Evolutionary conservation across 2,888 invertebrate genomes (phyloP), one percentile per base, ranked within the genome.

Genomic region (Drosophila fulvimacula): DNA sequence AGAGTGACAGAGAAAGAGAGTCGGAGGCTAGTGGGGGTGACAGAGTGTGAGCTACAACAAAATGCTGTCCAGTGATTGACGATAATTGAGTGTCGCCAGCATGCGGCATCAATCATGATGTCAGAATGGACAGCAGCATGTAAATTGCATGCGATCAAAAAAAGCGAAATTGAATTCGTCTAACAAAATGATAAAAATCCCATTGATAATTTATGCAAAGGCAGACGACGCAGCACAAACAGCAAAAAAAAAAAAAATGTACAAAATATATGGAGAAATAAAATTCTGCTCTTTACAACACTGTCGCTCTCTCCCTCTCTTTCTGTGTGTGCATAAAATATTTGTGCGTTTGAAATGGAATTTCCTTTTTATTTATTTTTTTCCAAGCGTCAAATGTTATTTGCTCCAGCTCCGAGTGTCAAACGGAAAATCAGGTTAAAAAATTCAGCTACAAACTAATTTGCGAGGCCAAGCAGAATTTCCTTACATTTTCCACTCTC

Each of bases 31-130:
- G 41, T 9, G 27, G 0, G 0, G n/a, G 21, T 13, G 36, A 6
- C 21, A n/a, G 11, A 44, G 44, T 15, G 15, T 15, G n/a, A 53
- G 24, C 48, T 49, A 49, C 34, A 56, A 52, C 46, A 61, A 55
- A 69, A 73, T 39, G 52, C 17, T 51, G 66, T 42, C 49, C 68
- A 76, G 85, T 85, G 86, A 86, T 88, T 88, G 88, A 88, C 86
- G 81, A 86, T 86, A 88, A 86, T 85, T 88, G 86, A 86, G 81
- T 86, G 86, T 83, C 83, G 83, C 85, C 74, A 51, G 81, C 86
- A 78, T 69, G 68, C 55, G 78, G 71, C 86, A 88, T 86, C 88
- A 88, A 85, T 86, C 86, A 85, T 79, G 78, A 70, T 81, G 83
- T 86, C 83, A 75, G 62, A 81, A 73, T 82, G 86, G 82, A 82